Base-by-base conservation (phyloP, 2,797 vertebrate species). In the Danio aesculapii region DNA sequence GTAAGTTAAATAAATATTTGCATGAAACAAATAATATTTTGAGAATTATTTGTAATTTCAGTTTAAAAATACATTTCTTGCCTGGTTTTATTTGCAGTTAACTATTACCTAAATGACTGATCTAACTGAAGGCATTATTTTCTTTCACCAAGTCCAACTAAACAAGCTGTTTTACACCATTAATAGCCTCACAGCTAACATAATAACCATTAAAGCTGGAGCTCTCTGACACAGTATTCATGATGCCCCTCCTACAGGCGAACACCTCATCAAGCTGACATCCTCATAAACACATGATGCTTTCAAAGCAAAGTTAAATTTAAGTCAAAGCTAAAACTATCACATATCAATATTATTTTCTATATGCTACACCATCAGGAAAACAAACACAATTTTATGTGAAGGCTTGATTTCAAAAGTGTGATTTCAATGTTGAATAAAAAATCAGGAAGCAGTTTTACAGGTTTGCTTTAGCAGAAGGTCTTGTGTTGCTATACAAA, bases 391-490 rank as follows among this genome's bases (percentile, higher is more conserved):
- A 67, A 58, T 14, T 17, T 68, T 46, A 3, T 49, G 19, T 39
- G 17, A 69, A 41, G n/a, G 21, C 47, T 78, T n/a, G 16, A 10
- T 69, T 52, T n/a, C 14, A 59, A n/a, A 6, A 17, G 63, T 47
- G 52, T 39, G 43, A 30, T 30, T 30, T 30, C 30, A 30, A 3
- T 3, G 3, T 30, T 30, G n/a, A n/a, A n/a, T n/a, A n/a, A n/a
- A n/a, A 30, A 6, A 50, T 52, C 16, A 12, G 52, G n/a, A 61
- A 52, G 66, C 21, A 21, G 77, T 79, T 79, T 79, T 61, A 43
- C 66, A 70, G 66, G 77, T 79, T 79, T 79, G 66, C 66, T 79
- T 46, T 21, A 76, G 17, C 49, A 14, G 39, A 53, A 44, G 50
- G 53, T 19, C 47, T 43, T 14, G 17, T 49, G 63, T 78, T 59